A percentile compares a stretch with the other conserved stretches of the same genome.
Conservation (phyloP, 2,888 invertebrate genomes). For the Habroteleia sp. region DNA sequence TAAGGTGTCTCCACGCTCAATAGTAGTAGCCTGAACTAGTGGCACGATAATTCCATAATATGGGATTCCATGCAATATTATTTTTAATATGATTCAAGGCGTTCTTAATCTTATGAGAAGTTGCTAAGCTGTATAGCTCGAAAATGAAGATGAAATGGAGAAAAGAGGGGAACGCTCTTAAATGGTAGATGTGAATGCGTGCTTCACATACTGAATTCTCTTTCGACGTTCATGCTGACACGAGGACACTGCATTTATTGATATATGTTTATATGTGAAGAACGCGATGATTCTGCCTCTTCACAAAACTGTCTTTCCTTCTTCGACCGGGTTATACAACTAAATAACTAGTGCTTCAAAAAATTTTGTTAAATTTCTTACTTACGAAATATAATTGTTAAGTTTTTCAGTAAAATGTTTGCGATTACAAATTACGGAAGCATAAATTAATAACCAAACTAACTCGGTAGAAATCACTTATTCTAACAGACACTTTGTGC, state of each 20-base stretch:
- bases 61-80: conserved; percentile 64
- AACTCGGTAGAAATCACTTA: conserved; percentile 11
- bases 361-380: no score
- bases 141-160: conserved; percentile 78
- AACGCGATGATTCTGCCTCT: no score
- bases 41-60: conserved; percentile 56
- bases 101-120: conserved; percentile 73
- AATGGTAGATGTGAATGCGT: conserved; percentile 80
- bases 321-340: no score
- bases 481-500: background rate
- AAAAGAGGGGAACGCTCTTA: conserved; percentile 78
- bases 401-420: no score
- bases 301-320: no score
- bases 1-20: background rate
- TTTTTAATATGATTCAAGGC: conserved; percentile 75
- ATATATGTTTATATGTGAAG: conserved; percentile 3
- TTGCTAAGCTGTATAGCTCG: conserved; percentile 62
- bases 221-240: conserved; percentile 43
- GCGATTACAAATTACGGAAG: no score
- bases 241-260: conserved; percentile 46
- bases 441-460: no score
- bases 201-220: conserved; percentile 76
- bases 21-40: conserved; percentile 2
- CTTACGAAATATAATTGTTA: no score
- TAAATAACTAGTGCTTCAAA: no score